A percentile compares a stretch with the other conserved stretches of the same genome.
Conservation (phyloP, 2,888 invertebrate genomes). For the Lobophora halterata region DNA sequence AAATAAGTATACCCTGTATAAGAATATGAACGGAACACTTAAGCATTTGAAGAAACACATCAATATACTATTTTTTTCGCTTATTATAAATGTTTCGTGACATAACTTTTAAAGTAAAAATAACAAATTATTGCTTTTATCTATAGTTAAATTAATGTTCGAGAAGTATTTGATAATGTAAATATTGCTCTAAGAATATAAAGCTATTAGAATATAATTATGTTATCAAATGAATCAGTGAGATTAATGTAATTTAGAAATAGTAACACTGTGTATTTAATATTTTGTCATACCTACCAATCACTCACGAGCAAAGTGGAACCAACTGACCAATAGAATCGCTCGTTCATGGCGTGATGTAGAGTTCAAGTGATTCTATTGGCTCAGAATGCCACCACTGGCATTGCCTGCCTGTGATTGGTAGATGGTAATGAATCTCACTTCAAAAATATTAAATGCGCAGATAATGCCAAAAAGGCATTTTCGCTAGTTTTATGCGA, state of each 20-base stretch:
- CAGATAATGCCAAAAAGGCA: slow-evolving; percentile 44
- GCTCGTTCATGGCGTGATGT: too few relatives aligned
- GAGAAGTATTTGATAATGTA: slow-evolving; percentile 61
- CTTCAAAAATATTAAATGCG: slow-evolving; percentile 56
- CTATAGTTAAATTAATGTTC: slow-evolving; percentile 38
- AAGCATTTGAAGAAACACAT: too few relatives aligned
- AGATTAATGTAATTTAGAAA: slow-evolving; percentile 65
- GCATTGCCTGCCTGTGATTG: too few relatives aligned
- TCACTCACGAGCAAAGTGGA: neutral
- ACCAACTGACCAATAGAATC: neutral
- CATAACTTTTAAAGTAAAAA: slow-evolving; percentile 26
- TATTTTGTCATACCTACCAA: slow-evolving; percentile 37
- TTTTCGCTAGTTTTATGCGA: slow-evolving; percentile 59
- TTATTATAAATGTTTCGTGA: slow-evolving; percentile 21
- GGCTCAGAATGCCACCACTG: too few relatives aligned
- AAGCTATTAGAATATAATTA: slow-evolving; percentile 67
- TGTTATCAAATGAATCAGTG: slow-evolving; percentile 74
- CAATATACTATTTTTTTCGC: neutral
- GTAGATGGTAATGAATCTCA: slow-evolving; percentile 73
- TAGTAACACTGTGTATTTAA: slow-evolving; percentile 56
- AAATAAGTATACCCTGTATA: too few relatives aligned
- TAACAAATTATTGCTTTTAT: slow-evolving; percentile 44
- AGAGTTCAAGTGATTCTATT: too few relatives aligned
- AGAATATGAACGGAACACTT: too few relatives aligned
- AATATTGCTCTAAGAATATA: slow-evolving; percentile 68